Base-by-base conservation (phyloP, 2,797 vertebrate genomes). In the Spea hammondii region DNA sequence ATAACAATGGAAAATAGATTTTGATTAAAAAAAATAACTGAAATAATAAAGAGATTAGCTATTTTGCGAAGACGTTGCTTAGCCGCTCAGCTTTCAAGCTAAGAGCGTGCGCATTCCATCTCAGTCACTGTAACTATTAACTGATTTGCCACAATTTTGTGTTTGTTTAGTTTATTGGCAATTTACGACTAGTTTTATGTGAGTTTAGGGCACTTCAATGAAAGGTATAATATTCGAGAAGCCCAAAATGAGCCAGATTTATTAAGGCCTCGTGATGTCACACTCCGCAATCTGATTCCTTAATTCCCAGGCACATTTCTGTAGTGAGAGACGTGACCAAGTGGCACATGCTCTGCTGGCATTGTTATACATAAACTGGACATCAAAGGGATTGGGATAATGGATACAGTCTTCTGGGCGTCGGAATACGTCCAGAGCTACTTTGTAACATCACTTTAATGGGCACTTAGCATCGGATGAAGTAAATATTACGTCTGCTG, bases 381-480 rank as follows among this genome's bases (percentile, higher is more conserved):
- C 65, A 82, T 82, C 79, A 82, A 77, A 82, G 64, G 46, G 49
- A 17, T 7, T 8, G 3, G 51, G 70, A 77, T 70, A 77, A 81
- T 72, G 50, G 62, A n/a, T 50, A 50, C 45, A 12, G 54, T 11
- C 57, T 17, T 11, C 11, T 10, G 45, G 75, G 75, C 70, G 75
- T 62, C 79, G 47, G 11, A 4, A 47, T 13, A 5, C n/a, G 70
- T 57, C 46, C n/a, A 50, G 72, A 64, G 14, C 70, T 13, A 13
- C 64, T 68, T 4, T 51, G n/a, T 79, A 51, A 65, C 68, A 70
- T 60, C 5, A 72, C 17, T 62, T 67, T 17, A 51, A 59, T 45
- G 74, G 77, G 69, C 8, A 54, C 62, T 8, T 4, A 11, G 5
- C 14, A 47, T 14, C 5, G 48, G 54, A 57, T 72, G 53, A n/a